Base-by-base conservation (phyloP, 1,140 invertebrate genomes). In the Trichoplusia ni region DNA sequence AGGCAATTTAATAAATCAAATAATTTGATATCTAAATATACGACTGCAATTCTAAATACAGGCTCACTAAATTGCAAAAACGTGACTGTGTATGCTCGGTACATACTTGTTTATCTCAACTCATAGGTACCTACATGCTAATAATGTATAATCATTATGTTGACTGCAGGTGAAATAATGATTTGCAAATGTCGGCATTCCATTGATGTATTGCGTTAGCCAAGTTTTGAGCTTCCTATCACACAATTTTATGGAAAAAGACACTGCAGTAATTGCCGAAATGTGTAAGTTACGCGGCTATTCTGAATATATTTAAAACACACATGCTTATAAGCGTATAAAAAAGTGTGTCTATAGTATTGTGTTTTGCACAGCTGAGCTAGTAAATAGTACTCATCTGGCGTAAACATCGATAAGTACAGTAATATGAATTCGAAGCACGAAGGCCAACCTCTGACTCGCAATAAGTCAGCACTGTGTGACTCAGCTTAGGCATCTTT, bases 401-500 rank as follows among this genome's bases (percentile, higher is more conserved):
- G 29, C 33, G 35, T 38, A 38, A 54, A 54, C 8, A 54, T 13
- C 25, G 33, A 38, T 54, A 54, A 54, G 33, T 38, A 38, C 16
- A 38, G 33, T 25, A 38, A 38, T 54, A 13, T 14, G 51, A 38
- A 54, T 54, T 54, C 33, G 8, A 23, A 16, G 11, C 51, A 54
- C 51, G 35, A 23, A 35, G 5, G 5, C 11, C 23, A 25, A 38
- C 11, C 18, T 16, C 7, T 11, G 11, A 13, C 4, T 38, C 33
- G 19, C 18, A 25, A 38, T 54, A 54, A 54, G 13, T 54, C 51
- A 38, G 27, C 25, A 54, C 19, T 16, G 11, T 7, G 29, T 11
- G 11, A 16, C 33, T 5, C 2, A 19, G 16, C n/a, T n/a, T n/a
- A n/a, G n/a, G n/a, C n/a, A 46, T 14, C 27, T 11, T 21, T 33